phyloP scores from a whole-genome alignment of 2,888 invertebrate genomes.

The Aphidoletes aphidimyza region DNA sequence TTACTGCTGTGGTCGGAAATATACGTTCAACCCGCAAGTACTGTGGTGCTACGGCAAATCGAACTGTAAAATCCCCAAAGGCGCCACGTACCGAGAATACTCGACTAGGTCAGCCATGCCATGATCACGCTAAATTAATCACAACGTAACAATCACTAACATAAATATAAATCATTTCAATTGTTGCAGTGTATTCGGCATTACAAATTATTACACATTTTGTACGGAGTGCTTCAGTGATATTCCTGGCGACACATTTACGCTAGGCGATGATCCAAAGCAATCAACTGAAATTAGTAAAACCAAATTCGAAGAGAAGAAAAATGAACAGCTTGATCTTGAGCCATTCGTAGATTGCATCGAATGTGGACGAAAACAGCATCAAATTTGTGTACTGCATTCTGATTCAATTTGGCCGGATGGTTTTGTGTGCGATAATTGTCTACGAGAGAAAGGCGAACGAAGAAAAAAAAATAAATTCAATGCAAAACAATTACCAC shows the following conservation, averaged over 20 bases:
- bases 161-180: background rate
- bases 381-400: constrained; percentile 97
- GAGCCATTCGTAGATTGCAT: constrained; percentile 97
- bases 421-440: constrained; percentile 95
- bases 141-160: background rate
- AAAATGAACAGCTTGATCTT: constrained; percentile 97
- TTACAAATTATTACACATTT: constrained; percentile 88
- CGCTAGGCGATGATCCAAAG: constrained; percentile 95
- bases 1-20: constrained; percentile 98
- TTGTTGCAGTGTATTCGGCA: background rate
- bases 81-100: constrained; percentile 98
- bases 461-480: constrained; percentile 98
- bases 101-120: constrained; percentile 88
- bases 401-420: constrained; percentile 95
- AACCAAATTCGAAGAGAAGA: constrained; percentile 96
- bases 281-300: constrained; percentile 96
- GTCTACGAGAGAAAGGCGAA: constrained; percentile 88
- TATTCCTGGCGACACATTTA: constrained; percentile 97
- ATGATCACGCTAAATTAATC: background rate
- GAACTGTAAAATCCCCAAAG: constrained; percentile 96
- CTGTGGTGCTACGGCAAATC: constrained; percentile 99
- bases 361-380: constrained; percentile 96
- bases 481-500: constrained; percentile 92
- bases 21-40: constrained; percentile 98
- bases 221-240: constrained; percentile 99